phyloP scores from a whole-genome alignment of 2,888 invertebrate genomes.

The Zeuzera pyrina region DNA sequence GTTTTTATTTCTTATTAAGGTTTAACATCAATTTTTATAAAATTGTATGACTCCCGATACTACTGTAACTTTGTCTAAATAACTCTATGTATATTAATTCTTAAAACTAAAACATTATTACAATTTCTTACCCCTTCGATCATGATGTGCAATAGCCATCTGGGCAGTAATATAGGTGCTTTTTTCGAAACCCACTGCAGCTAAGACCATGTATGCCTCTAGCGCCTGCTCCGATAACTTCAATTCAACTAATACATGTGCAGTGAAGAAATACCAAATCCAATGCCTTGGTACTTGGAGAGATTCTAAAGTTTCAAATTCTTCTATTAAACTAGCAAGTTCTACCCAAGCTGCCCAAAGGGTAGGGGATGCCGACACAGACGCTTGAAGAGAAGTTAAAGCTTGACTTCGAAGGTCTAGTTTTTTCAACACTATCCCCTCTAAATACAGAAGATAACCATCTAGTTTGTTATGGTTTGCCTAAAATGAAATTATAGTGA shows the following conservation, averaged over 20 bases:
- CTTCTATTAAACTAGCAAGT: conserved; percentile 86
- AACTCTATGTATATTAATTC: too few relatives aligned
- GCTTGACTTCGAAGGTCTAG: conserved; percentile 86
- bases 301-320: conserved; percentile 81
- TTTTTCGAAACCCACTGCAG: conserved; percentile 85
- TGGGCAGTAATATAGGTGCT: conserved; percentile 93
- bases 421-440: conserved; percentile 92
- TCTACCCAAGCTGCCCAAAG: conserved; percentile 98
- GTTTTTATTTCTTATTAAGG: neutral
- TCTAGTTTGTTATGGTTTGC: conserved; percentile 81
- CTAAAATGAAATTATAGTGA: conserved; percentile 35
- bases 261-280: conserved; percentile 95
- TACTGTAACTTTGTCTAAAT: too few relatives aligned
- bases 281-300: conserved; percentile 88
- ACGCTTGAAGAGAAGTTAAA: conserved; percentile 82
- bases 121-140: conserved; percentile 85
- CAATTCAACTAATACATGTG: conserved; percentile 90
- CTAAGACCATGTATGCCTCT: conserved; percentile 84
- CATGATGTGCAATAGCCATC: conserved; percentile 93
- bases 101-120: neutral
- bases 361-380: conserved; percentile 85
- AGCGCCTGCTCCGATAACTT: conserved; percentile 93
- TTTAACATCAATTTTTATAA: too few relatives aligned
- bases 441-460: conserved; percentile 90
- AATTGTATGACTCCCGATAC: too few relatives aligned